Conservation (phyloP, 2,888 invertebrate genomes). For the Lutraria lutraria region DNA sequence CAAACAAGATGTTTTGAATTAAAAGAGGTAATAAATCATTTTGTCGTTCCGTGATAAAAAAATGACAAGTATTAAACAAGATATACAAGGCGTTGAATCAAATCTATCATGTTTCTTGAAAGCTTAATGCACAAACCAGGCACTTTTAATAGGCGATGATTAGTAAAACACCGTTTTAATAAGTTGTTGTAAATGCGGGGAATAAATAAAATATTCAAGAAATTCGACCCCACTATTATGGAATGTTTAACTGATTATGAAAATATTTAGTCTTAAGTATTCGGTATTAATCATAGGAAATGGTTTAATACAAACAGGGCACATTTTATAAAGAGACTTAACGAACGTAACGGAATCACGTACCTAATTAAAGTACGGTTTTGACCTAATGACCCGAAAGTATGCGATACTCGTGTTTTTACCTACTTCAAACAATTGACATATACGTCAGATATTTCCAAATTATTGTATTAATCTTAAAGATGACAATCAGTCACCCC, state of each 20-base stretch:
- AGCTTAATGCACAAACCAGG: not conserved
- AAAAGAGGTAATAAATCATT: not conserved
- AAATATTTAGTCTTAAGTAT: slow-evolving; percentile 8
- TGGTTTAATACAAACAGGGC: not conserved
- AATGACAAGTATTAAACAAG: not conserved
- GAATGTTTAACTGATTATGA: not conserved
- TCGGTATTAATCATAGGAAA: not conserved
- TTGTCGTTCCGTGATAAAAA: not conserved
- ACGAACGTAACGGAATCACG: not conserved
- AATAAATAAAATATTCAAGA: not conserved
- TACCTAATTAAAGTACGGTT: not conserved
- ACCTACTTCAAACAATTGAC: too few relatives aligned
- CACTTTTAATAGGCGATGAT: not conserved
- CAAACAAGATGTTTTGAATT: not conserved
- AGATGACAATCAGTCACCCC: too few relatives aligned
- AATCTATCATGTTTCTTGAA: not conserved
- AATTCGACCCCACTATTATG: not conserved
- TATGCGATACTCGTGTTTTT: too few relatives aligned
- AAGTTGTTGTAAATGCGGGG: not conserved
- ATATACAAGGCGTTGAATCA: not conserved
- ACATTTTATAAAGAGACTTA: not conserved
- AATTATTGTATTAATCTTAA: too few relatives aligned
- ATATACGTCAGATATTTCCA: too few relatives aligned
- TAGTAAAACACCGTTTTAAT: not conserved
- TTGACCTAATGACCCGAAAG: not conserved